These are phyloP conservation scores for Drosophila borealis DNA, from an alignment of 2,888 invertebrate species.

Conservation along the genomic window DNA sequence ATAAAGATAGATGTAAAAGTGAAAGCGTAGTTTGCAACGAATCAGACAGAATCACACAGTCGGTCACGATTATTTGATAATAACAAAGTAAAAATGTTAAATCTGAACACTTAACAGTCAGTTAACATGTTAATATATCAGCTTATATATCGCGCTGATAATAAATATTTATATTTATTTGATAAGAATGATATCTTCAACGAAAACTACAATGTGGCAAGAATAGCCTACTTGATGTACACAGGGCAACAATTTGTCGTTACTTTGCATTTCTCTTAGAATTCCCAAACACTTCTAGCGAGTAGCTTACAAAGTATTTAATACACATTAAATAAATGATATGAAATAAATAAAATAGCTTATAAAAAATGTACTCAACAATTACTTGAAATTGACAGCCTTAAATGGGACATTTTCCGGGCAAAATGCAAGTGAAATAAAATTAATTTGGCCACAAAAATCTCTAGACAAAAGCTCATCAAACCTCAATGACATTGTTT, in stretches of 20 bases:
- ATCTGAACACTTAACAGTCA: no score
- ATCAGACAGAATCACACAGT: no score
- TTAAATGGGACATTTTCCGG: conserved; percentile 15
- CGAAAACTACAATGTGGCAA: no score
- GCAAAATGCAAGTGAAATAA: conserved; percentile 43
- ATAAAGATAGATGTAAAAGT: no score
- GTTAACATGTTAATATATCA: no score
- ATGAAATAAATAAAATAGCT: background rate
- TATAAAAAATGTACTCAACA: background rate
- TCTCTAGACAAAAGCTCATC: conserved; percentile 42
- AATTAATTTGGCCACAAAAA: conserved; percentile 28
- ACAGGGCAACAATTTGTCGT: background rate
- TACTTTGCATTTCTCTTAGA: background rate
- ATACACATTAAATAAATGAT: background rate
- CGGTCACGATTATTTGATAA: no score
- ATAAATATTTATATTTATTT: no score
- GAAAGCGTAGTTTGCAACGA: no score
- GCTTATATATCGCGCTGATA: no score
- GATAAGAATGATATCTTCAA: no score
- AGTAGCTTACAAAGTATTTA: background rate
- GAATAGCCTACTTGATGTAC: background rate
- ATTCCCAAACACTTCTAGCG: conserved; percentile 11
- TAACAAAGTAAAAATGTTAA: no score
- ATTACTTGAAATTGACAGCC: background rate
- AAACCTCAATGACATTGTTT: conserved; percentile 42